Conservation (phyloP, 2,888 invertebrate species). For the Eumerus sabulonum region DNA sequence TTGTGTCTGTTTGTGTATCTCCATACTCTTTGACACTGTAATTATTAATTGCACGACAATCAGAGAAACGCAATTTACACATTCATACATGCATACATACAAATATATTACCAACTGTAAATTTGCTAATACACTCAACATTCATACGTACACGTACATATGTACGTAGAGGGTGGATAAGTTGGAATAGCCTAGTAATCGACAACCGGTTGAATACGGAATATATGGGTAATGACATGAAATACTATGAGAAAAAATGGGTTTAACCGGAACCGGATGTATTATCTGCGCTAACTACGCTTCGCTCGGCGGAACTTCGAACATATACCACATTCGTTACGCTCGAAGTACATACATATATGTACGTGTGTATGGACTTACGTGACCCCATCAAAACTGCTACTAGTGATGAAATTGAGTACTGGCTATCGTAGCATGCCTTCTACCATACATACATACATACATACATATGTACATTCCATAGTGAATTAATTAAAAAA, state of each 20-base stretch:
- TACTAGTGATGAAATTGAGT: slow-evolving; percentile 40
- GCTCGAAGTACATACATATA: slow-evolving; percentile 59
- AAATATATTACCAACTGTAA: no score
- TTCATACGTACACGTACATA: slow-evolving; percentile 35
- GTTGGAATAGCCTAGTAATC: slow-evolving; percentile 55
- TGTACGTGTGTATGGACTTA: no score
- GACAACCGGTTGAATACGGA: slow-evolving; percentile 68
- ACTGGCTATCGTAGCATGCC: slow-evolving; percentile 28
- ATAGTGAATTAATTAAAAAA: no score
- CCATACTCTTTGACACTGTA: slow-evolving; percentile 48
- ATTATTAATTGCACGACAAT: slow-evolving; percentile 62
- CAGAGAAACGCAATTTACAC: slow-evolving; percentile 3
- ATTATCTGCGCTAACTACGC: slow-evolving; percentile 80
- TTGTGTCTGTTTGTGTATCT: slow-evolving; percentile 45
- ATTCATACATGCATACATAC: no score
- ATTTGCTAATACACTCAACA: slow-evolving; percentile 35
- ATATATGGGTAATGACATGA: slow-evolving; percentile 64
- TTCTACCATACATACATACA: no score
- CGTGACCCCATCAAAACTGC: slow-evolving; percentile 58
- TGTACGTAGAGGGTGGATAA: slow-evolving; percentile 57
- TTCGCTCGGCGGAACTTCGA: slow-evolving; percentile 70
- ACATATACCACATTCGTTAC: slow-evolving; percentile 69
- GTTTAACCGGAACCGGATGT: slow-evolving; percentile 80
- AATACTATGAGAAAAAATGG: slow-evolving; percentile 77
- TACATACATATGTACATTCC: no score